Percentiles rank a stretch among this genome's conserved stretches.
Conservation (phyloP, 2,113 vertebrate species). For the Eublepharis macularius region DNA sequence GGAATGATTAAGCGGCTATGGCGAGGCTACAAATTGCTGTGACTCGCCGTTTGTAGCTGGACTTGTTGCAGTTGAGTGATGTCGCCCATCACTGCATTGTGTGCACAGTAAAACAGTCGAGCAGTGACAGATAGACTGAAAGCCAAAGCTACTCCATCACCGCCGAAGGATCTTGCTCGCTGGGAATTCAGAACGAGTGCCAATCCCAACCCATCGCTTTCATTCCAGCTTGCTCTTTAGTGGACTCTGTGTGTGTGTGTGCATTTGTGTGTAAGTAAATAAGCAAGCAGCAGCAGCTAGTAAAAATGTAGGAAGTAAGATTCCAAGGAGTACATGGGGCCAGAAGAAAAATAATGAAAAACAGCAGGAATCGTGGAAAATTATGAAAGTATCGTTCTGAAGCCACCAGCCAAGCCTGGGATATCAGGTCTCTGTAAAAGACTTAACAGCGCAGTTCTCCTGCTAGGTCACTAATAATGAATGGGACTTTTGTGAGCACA, state of each 20-base stretch:
- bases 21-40: constrained; percentile 75
- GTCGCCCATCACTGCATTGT: constrained; percentile 79
- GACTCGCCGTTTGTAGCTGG: constrained; percentile 71
- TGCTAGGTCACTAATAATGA: not conserved
- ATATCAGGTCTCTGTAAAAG: not conserved
- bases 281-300: constrained; percentile 63
- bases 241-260: constrained; percentile 29
- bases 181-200: constrained; percentile 71
- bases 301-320: constrained; percentile 44
- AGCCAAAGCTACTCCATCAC: constrained; percentile 75
- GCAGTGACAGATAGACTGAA: constrained; percentile 80
- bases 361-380: not conserved
- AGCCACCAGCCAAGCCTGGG: not conserved
- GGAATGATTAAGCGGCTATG: constrained; percentile 68
- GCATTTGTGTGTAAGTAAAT: not conserved
- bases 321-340: not conserved
- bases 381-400: not conserved
- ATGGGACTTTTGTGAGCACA: not conserved
- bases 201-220: constrained; percentile 47
- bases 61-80: constrained; percentile 80
- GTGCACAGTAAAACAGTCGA: constrained; percentile 84
- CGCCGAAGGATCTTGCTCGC: constrained; percentile 66
- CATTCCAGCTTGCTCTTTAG: constrained; percentile 63
- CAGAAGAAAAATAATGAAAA: constrained; percentile 40
- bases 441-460: not conserved